Conservation (phyloP, 2,797 vertebrate genomes). For the Gallinago stenura region DNA sequence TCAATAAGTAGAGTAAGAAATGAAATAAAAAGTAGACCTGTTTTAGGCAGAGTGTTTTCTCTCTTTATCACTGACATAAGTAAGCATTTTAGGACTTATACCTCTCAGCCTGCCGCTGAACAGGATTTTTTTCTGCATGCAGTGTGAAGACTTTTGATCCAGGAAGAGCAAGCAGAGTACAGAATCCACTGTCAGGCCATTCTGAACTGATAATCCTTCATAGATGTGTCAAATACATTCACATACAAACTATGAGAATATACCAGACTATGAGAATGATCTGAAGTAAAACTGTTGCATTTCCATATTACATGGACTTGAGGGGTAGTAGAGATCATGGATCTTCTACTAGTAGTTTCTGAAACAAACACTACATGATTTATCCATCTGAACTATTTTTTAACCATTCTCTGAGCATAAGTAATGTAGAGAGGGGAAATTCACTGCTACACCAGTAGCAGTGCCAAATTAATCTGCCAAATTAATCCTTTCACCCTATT, state of each 20-base stretch:
- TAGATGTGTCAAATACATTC: background rate
- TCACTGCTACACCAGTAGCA: background rate
- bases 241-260: background rate
- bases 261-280: background rate
- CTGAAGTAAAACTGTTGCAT: background rate
- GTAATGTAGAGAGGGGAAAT: background rate
- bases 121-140: background rate
- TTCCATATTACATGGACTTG: background rate
- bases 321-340: background rate
- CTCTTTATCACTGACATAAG: constrained; percentile 29
- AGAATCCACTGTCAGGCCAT: background rate
- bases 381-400: background rate
- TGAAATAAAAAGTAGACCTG: constrained; percentile 82
- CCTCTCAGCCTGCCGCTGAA: background rate
- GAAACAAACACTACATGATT: background rate
- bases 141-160: background rate
- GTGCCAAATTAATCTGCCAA: background rate
- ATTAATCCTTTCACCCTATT: background rate
- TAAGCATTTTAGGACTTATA: background rate
- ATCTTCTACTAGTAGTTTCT: background rate
- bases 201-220: background rate
- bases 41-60: constrained; percentile 53
- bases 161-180: background rate
- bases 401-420: background rate
- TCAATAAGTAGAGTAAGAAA: constrained; percentile 87